Evolutionary conservation across 2,888 invertebrate species (phyloP).

Genomic region (Zeuzera pyrina): DNA sequence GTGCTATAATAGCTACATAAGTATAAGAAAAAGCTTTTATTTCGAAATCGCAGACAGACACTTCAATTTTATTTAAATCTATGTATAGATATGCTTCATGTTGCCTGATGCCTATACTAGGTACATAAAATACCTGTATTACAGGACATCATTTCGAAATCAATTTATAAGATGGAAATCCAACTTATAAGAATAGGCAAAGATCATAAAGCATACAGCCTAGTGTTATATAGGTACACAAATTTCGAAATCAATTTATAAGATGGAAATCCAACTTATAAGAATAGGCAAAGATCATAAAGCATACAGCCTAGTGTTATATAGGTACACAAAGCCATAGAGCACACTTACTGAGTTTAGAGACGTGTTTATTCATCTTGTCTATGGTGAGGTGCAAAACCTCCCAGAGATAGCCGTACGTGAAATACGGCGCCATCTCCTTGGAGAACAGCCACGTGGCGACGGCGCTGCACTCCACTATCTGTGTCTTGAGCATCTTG

Average conservation of each 20-base stretch:
- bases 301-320: neutral
- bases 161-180: neutral
- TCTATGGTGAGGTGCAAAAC: constrained; percentile 95
- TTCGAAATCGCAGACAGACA: too few species aligned
- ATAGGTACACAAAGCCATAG: constrained; percentile 1
- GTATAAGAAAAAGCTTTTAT: too few species aligned
- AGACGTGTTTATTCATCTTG: constrained; percentile 97
- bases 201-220: neutral
- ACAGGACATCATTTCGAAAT: neutral
- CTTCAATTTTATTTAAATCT: too few species aligned
- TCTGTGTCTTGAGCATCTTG: constrained; percentile 97
- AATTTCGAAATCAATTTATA: neutral
- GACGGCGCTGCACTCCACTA: constrained; percentile 96
- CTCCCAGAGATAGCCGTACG: constrained; percentile 97
- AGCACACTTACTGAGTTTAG: constrained; percentile 77
- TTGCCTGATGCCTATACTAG: neutral
- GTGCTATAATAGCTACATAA: too few species aligned
- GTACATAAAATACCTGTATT: neutral
- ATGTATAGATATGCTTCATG: too few species aligned
- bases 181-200: neutral
- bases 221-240: too few species aligned
- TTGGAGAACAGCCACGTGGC: constrained; percentile 98
- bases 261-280: neutral
- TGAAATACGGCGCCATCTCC: constrained; percentile 93
- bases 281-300: neutral